These are phyloP conservation scores for Caloenas nicobarica DNA, from an alignment of 2,113 vertebrate genomes.

Conservation along the genomic window DNA sequence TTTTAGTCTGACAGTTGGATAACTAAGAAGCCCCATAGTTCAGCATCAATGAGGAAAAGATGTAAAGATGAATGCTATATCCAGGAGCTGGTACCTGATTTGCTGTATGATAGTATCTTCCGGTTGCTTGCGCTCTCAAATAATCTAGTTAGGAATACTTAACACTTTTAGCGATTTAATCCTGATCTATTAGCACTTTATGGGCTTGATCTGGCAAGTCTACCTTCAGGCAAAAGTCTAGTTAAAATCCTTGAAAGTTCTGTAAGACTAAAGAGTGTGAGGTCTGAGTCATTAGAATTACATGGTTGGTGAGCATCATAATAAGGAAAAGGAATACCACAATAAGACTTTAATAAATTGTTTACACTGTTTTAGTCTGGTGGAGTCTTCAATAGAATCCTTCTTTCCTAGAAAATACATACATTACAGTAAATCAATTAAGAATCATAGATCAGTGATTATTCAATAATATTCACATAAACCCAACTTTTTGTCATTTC, in stretches of 20 bases:
- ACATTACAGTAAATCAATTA: constrained; percentile 39
- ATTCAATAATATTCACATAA: constrained; percentile 32
- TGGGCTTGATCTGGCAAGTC: background rate
- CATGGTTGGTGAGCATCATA: constrained; percentile 6
- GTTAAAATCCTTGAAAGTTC: background rate
- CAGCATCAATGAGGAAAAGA: background rate
- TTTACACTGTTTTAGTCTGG: background rate
- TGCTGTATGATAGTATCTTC: background rate
- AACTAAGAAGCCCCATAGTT: background rate
- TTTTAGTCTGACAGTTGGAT: background rate
- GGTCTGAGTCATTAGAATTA: constrained; percentile 20
- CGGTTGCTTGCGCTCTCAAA: background rate
- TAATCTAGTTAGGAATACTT: constrained; percentile 13
- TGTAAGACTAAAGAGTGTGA: background rate
- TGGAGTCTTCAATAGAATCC: background rate
- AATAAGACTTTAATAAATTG: constrained; percentile 22
- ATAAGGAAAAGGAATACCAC: constrained; percentile 30
- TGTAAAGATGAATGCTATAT: background rate
- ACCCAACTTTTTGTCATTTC: constrained; percentile 54
- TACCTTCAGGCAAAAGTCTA: background rate
- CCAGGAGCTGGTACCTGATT: background rate
- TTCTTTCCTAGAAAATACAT: constrained; percentile 21
- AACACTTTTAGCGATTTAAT: background rate
- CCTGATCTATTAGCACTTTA: background rate
- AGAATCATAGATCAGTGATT: constrained; percentile 18